Conservation (phyloP, 2,888 invertebrate species). For the Drosophila siamana region DNA sequence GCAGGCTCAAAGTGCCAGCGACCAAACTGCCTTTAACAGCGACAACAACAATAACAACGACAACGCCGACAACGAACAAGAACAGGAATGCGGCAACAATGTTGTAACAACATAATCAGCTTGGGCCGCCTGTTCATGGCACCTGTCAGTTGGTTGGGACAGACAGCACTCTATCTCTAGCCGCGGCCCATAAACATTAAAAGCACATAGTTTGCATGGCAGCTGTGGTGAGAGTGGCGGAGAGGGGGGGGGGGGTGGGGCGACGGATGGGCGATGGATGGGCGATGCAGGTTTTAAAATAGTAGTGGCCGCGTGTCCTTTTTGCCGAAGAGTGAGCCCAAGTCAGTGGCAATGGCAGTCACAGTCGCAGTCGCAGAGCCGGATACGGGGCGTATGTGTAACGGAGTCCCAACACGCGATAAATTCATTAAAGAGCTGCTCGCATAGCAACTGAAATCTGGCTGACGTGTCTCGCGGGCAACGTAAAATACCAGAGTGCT, state of each 20-base stretch:
- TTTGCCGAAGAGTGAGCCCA: slow-evolving; percentile 35
- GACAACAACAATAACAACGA: slow-evolving; percentile 14
- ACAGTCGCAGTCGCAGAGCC: slow-evolving; percentile 10
- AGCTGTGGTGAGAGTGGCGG: slow-evolving; percentile 28
- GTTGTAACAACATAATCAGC: slow-evolving; percentile 47
- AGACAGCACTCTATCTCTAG: slow-evolving; percentile 50
- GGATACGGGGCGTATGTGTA: slow-evolving; percentile 72
- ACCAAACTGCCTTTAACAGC: slow-evolving; percentile 19
- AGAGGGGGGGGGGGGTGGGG: no score
- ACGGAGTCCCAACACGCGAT: slow-evolving; percentile 78
- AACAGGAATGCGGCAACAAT: slow-evolving; percentile 11
- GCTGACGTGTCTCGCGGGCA: slow-evolving; percentile 73
- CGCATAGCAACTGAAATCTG: slow-evolving; percentile 70
- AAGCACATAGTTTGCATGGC: slow-evolving; percentile 67
- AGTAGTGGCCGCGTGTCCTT: slow-evolving; percentile 58
- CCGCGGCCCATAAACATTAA: slow-evolving; percentile 61
- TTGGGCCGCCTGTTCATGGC: slow-evolving; percentile 52
- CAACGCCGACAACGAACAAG: slow-evolving; percentile 2
- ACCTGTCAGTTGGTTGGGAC: slow-evolving; percentile 55
- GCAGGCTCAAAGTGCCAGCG: slow-evolving; percentile 68
- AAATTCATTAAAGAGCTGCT: slow-evolving; percentile 76
- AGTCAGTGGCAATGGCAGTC: neutral
- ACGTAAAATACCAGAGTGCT: slow-evolving; percentile 70
- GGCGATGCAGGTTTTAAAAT: slow-evolving; percentile 37
- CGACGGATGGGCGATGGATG: no score